phyloP scores from a whole-genome alignment of 2,113 vertebrate genomes.

The Anoura caudifer region DNA sequence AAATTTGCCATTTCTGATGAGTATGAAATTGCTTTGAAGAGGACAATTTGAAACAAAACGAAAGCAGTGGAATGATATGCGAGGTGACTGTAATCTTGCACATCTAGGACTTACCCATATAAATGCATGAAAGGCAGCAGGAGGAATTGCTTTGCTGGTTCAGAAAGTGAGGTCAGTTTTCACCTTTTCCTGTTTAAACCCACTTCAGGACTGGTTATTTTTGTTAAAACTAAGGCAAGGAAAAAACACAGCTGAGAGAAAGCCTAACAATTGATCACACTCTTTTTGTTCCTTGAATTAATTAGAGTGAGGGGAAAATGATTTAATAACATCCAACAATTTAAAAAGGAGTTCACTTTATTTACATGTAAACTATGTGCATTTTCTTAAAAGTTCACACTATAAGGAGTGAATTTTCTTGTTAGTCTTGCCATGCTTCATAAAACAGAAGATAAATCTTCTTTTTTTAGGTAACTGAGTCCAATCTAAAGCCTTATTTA shows the following conservation, averaged over 20 bases:
- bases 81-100: constrained; percentile 9
- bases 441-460: constrained; percentile 10
- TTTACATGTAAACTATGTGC: neutral
- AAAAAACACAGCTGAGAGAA: neutral
- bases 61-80: constrained; percentile 8
- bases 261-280: neutral
- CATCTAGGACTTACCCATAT: neutral
- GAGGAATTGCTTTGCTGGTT: neutral
- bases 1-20: constrained; percentile 31
- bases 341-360: neutral
- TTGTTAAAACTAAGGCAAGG: neutral
- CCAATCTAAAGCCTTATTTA: neutral
- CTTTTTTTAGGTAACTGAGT: neutral
- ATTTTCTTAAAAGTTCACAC: neutral
- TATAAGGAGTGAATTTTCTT: neutral
- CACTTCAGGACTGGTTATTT: neutral
- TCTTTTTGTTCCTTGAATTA: neutral
- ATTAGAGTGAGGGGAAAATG: neutral
- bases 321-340: neutral
- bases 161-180: neutral
- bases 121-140: neutral
- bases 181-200: neutral
- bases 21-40: constrained; percentile 14
- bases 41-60: constrained; percentile 34
- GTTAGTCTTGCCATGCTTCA: neutral